Conservation (phyloP, 2,113 vertebrate genomes). For the Platycercus adscitus region DNA sequence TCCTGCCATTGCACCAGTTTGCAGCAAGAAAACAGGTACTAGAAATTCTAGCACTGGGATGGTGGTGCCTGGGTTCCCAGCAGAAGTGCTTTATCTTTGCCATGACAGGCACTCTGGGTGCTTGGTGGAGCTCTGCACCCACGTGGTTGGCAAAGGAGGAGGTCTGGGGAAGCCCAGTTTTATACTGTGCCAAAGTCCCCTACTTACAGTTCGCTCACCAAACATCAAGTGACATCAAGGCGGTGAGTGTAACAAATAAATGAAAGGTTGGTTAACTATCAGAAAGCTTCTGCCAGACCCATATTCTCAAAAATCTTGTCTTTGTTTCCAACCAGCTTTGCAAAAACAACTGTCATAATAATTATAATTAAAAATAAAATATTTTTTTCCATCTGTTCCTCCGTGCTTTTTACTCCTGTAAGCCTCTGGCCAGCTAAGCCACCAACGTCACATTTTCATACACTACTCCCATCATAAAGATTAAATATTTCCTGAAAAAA, state of each 20-base stretch:
- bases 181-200: neutral
- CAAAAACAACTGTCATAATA: neutral
- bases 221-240: neutral
- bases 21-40: neutral
- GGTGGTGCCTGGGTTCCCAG: neutral
- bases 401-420: neutral
- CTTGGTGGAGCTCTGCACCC: rapidly evolving
- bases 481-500: neutral
- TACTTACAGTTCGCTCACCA: neutral
- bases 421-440: neutral
- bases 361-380: neutral
- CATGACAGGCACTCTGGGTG: rapidly evolving
- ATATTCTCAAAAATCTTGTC: neutral
- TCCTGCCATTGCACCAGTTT: rapidly evolving
- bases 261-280: neutral
- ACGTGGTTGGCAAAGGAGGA: rapidly evolving
- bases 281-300: neutral
- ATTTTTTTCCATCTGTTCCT: neutral
- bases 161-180: neutral
- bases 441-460: rapidly evolving
- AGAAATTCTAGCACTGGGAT: neutral
- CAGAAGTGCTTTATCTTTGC: neutral
- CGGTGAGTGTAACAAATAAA: neutral
- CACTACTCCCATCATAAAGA: neutral
- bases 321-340: neutral